Base-by-base conservation (phyloP, 2,113 vertebrate species). In the Cyanistes caeruleus region DNA sequence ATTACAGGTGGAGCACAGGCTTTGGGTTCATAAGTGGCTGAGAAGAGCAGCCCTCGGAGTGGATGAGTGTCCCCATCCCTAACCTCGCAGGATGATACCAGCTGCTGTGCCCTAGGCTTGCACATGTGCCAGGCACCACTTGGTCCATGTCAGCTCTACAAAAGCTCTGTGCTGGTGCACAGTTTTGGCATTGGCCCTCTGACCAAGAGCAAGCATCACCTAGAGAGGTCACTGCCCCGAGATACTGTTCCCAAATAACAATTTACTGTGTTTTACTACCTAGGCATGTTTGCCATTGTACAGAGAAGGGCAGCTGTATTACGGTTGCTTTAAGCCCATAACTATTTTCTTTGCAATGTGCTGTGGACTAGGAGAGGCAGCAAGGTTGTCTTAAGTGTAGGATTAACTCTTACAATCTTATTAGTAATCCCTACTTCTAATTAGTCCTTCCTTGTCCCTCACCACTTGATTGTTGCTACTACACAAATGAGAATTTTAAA, bases 301-400 rank as follows among this genome's bases (percentile, higher is more conserved):
- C 86, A 94, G 73, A 84, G 41, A 91, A 91, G 69, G 80, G 58
- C 37, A 94, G 44, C 35, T 86, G 60, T 84, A 27, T 87, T 74
- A 70, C 0, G 10, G 41, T 22, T 55, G 41, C 76, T 83, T 93
- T 78, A 90, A 78, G 59, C 73, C 90, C 35, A 6, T 25, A 33
- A 90, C 48, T 86, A 82, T 79, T 96, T 89, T 79, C 52, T 93
- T 90, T 89, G 83, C 87, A 75, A 90, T 15, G 39, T 65, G 56
- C 44, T 78, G 49, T 91, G 86, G 80, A 84, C 80, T 74, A 87
- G 64, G 48, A 95, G 68, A 77, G 69, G 86, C 76, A 93, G 73
- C 68, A 90, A 95, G 89, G 60, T 39, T 3, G 1, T 83, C 59
- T 92, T n/a, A 59, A 63, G 33, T 10, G 30, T 39, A 41, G 39